These are phyloP conservation scores for Scomber scombrus DNA, from an alignment of 2,113 vertebrate species.

Conservation along the genomic window DNA sequence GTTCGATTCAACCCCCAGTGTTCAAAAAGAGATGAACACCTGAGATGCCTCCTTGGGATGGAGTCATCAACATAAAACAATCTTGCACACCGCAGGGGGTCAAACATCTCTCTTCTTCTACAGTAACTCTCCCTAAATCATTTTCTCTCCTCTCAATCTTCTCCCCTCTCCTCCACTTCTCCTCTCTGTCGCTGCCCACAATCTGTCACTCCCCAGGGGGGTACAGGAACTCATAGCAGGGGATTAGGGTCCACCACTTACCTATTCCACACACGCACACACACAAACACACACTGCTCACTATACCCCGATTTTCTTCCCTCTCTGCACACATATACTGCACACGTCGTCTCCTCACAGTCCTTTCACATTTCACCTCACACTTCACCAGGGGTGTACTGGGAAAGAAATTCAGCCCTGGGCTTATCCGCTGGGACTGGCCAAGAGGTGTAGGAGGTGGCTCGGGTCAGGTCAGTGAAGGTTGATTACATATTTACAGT, in stretches of 20 bases:
- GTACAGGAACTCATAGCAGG: constrained; percentile 43
- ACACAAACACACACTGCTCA: neutral
- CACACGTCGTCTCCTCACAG: constrained; percentile 29
- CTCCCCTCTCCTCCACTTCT: constrained; percentile 40
- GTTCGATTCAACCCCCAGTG: constrained; percentile 25
- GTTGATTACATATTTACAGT: too few species aligned
- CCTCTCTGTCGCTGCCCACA: constrained; percentile 57
- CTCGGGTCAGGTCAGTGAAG: too few species aligned
- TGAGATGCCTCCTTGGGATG: constrained; percentile 45
- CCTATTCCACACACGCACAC: constrained; percentile 46
- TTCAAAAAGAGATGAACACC: constrained; percentile 52
- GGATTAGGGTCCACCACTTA: constrained; percentile 52
- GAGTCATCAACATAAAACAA: constrained; percentile 69
- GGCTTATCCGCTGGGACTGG: too few species aligned
- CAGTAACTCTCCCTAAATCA: constrained; percentile 56
- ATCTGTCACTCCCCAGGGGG: constrained; percentile 65
- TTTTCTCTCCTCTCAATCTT: constrained; percentile 56
- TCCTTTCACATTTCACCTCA: constrained; percentile 45
- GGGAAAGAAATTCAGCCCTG: too few species aligned
- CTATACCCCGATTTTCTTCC: constrained; percentile 20
- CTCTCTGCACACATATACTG: constrained; percentile 1
- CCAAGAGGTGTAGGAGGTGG: too few species aligned
- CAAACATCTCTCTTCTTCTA: constrained; percentile 40
- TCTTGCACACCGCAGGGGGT: constrained; percentile 48
- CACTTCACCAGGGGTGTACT: neutral